phyloP scores from a whole-genome alignment of 2,888 invertebrate genomes.

The Eupsilia transversa region DNA sequence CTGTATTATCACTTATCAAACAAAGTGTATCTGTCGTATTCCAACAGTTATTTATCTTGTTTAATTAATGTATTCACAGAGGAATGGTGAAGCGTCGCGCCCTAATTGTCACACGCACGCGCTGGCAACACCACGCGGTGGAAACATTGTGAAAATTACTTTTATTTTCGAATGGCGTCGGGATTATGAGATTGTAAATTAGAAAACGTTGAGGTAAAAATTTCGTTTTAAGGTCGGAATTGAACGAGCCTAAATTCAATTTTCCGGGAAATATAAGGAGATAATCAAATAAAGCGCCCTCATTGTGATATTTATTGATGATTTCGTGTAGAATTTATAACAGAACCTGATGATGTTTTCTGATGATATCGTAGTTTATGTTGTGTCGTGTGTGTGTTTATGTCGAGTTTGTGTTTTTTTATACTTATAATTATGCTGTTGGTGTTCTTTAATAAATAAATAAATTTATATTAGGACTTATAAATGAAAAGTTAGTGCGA shows the following conservation, averaged over 20 bases:
- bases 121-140: constrained; percentile 57
- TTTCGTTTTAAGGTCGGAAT: not conserved
- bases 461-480: too few relatives aligned
- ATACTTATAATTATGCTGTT: too few relatives aligned
- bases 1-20: constrained; percentile 58
- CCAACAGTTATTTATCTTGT: constrained; percentile 68
- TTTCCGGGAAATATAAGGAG: not conserved
- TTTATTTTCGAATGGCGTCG: constrained; percentile 57
- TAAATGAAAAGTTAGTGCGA: not conserved
- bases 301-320: not conserved
- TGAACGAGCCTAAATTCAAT: not conserved
- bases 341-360: too few relatives aligned
- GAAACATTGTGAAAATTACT: constrained; percentile 58
- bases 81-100: constrained; percentile 75
- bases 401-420: too few relatives aligned
- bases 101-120: constrained; percentile 76
- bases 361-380: too few relatives aligned
- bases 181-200: constrained; percentile 17
- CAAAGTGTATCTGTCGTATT: constrained; percentile 52
- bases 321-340: not conserved
- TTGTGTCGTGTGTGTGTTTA: too few relatives aligned
- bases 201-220: constrained; percentile 15
- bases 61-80: constrained; percentile 69
- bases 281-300: not conserved
- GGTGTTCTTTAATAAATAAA: too few relatives aligned